Evolutionary conservation across 1,140 invertebrate species (phyloP), one percentile per base, ranked within the genome.

Genomic region (Drosophila sechellia): DNA sequence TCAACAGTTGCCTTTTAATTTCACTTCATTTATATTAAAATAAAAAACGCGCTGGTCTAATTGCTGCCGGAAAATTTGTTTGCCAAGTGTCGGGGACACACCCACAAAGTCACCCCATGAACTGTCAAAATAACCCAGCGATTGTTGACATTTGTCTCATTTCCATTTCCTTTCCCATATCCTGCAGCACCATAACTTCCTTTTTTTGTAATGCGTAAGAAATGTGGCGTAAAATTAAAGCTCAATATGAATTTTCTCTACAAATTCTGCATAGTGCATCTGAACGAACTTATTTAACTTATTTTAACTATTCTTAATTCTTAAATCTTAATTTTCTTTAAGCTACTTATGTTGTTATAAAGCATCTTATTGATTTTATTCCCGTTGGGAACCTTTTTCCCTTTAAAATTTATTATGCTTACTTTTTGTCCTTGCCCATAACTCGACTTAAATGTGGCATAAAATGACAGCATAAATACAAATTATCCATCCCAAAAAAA

Each of bases 1-100:
- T 87, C 84, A 89, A 89, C 83, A 89, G 71, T 87, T 89, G 83
- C 79, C 79, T 83, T 86, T 87, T 83, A 89, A 87, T 87, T 87
- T 87, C 79, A 52, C 56, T 89, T 87, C 83, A 83, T 87, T 89
- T 89, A 69, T 83, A 89, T 86, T 83, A 78, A 86, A 81, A 63
- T 46, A 77, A 49, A 78, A 78, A 71, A 71, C 60, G 69, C 79
- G 55, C 43, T 37, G 59, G 63, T 81, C 81, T 85, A 85, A 85
- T 85, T 85, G 81, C 77, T 85, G 81, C 68, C 63, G 46, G 42
- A 50, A 80, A 85, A 74, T 80, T 68, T 85, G 81, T 84, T 84
- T 84, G 81, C 70, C 66, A 84, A 85, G 81, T 77, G 81, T 52
- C 63, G 72, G 54, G n/a, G 42, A 43, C 57, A 77, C 81, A 40